These are phyloP conservation scores for Mormyrus hasselquistii DNA, from an alignment of 2,797 vertebrate species.

Conservation along the genomic window DNA sequence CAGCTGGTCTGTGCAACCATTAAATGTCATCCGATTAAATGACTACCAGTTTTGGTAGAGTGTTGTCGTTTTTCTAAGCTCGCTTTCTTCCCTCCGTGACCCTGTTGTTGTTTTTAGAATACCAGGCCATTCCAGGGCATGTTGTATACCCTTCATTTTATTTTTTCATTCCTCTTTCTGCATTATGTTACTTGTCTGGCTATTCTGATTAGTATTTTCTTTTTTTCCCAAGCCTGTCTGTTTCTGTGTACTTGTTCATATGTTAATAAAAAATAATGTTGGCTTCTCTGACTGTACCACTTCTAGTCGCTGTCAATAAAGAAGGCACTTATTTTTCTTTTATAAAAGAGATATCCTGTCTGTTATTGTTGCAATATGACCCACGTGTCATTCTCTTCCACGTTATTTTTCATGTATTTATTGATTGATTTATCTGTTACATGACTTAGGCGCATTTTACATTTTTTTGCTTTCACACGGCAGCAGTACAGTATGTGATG, in stretches of 20 bases:
- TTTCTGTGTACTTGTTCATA: background rate
- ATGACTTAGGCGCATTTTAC: background rate
- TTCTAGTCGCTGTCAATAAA: background rate
- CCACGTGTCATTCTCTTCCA: background rate
- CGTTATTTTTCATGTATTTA: background rate
- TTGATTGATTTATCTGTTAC: background rate
- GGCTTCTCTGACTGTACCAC: background rate
- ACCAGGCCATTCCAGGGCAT: background rate
- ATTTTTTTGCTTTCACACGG: conserved; percentile 50
- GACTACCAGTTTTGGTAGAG: background rate
- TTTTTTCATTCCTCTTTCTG: background rate
- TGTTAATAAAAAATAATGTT: background rate
- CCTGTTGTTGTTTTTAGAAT: background rate
- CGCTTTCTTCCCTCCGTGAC: background rate
- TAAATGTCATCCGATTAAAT: background rate
- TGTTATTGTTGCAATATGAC: background rate
- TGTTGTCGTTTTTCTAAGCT: background rate
- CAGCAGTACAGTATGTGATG: conserved; percentile 81
- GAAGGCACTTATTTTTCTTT: background rate
- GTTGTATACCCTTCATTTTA: background rate
- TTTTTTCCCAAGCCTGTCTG: background rate
- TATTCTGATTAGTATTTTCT: background rate
- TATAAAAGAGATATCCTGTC: background rate
- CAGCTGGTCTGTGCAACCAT: background rate
- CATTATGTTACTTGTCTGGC: background rate